Evolutionary conservation across 2,888 invertebrate genomes (phyloP).

Genomic region (Cephonodes hylas): DNA sequence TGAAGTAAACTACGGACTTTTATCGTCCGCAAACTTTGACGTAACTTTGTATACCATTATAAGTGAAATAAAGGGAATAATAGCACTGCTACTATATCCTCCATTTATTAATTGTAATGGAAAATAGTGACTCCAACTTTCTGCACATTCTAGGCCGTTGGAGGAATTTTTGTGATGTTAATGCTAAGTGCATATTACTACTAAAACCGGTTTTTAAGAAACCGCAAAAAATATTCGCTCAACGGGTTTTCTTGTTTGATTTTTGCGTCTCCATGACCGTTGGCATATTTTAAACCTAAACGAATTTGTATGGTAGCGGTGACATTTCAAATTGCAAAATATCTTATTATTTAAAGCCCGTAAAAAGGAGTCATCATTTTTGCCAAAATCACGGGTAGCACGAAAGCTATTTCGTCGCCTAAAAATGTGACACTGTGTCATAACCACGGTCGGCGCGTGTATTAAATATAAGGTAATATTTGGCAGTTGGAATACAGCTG

Average conservation of each 20-base stretch:
- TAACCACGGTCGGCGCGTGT: conserved; percentile 15
- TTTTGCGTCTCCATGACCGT: too few relatives aligned
- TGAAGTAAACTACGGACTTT: too few relatives aligned
- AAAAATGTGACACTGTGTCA: conserved; percentile 11
- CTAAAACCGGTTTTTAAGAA: background rate
- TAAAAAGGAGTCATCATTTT: background rate
- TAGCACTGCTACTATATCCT: too few relatives aligned
- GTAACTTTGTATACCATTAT: too few relatives aligned
- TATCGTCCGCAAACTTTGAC: too few relatives aligned
- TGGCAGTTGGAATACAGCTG: conserved; percentile 28
- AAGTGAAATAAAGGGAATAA: too few relatives aligned
- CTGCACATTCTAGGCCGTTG: background rate
- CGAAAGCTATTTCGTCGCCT: background rate
- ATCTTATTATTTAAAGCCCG: background rate
- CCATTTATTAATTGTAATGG: too few relatives aligned
- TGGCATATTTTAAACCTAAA: too few relatives aligned
- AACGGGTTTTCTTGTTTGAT: background rate
- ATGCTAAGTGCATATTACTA: background rate
- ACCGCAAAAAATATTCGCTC: background rate
- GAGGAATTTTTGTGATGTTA: background rate
- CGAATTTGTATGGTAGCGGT: too few relatives aligned
- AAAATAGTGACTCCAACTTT: too few relatives aligned
- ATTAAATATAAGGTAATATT: conserved; percentile 19
- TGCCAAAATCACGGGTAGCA: background rate
- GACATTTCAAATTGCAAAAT: background rate